phyloP scores from a whole-genome alignment of 2,797 vertebrate genomes.

The Helostoma temminkii region DNA sequence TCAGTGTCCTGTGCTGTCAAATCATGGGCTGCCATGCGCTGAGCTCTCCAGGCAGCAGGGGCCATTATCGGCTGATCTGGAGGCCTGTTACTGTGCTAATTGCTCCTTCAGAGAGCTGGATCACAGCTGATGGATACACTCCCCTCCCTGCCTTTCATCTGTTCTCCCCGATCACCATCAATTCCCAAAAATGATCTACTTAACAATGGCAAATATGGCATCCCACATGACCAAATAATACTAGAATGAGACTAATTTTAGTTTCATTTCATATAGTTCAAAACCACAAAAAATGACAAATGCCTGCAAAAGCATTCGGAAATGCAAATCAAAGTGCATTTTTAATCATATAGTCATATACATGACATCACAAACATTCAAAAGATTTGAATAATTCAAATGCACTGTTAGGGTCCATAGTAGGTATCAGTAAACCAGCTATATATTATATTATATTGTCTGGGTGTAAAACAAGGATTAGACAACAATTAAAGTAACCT shows the following conservation, averaged over 20 bases:
- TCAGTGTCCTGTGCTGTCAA: slow-evolving; percentile 91
- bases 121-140: slow-evolving; percentile 73
- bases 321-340: slow-evolving; percentile 31
- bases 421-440: slow-evolving; percentile 15
- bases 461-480: slow-evolving; percentile 6
- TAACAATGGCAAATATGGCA: slow-evolving; percentile 20
- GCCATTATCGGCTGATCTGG: slow-evolving; percentile 90
- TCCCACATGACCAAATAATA: background rate
- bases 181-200: slow-evolving; percentile 33
- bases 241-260: slow-evolving; percentile 12
- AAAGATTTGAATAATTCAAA: slow-evolving; percentile 48
- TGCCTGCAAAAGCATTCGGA: slow-evolving; percentile 7
- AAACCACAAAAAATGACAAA: slow-evolving; percentile 5
- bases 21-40: slow-evolving; percentile 88
- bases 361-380: slow-evolving; percentile 22
- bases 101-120: slow-evolving; percentile 87
- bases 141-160: slow-evolving; percentile 57
- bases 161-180: slow-evolving; percentile 34
- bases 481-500: background rate
- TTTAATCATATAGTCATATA: slow-evolving; percentile 28
- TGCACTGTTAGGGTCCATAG: slow-evolving; percentile 47
- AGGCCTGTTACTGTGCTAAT: slow-evolving; percentile 91
- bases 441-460: slow-evolving; percentile 7
- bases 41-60: slow-evolving; percentile 85
- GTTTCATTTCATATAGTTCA: no score